Base-by-base conservation (phyloP, 37 sponge, comb jelly and placozoan species). In the Cliona cf. orientalis region DNA sequence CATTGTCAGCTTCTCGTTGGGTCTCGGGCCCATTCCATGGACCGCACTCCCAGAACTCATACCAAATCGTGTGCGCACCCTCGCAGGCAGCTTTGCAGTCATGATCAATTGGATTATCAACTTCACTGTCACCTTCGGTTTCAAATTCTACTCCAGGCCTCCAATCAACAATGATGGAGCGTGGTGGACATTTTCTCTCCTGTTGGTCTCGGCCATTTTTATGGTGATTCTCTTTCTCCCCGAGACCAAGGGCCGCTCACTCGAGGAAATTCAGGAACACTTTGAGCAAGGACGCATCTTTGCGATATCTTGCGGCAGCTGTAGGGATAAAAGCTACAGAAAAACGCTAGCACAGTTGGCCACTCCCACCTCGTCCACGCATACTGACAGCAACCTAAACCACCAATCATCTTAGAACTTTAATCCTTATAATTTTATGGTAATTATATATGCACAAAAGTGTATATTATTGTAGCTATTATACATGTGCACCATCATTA, bases 161-260 rank as follows among this genome's bases (percentile, higher is more conserved):
- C n/a, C n/a, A n/a, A 74, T 93, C 2, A 62, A 29, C 3, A 42
- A 59, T 0, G 40, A 74, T 25, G 64, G 46, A 37, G 88, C 90
- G 1, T 95, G 93, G 81, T 91, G 83, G 79, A 82, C 83, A 19
- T 93, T 93, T 43, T 41, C 86, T 3, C n/a, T 82, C 9, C 7
- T 95, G 40, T 77, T 71, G 56, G 22, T 88, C 0, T 5, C 76
- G 0, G 53, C 86, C 23, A 65, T 91, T 17, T 21, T 89, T 4
- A 92, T 95, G 63, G 93, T 97, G 26, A 2, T 90, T 6, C 22
- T 92, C n/a, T 86, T 97, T 43, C 72, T 95, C 0, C 98, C 98
- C 0, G 98, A 97, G 71, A 92, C 93, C 21, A 97, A 95, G 58
- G 92, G 95, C 11, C 86, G 71, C 45, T 79, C 78, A 5, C 71